Percentiles rank a stretch among this genome's conserved stretches.
phyloP scores from a whole-genome alignment of 2,797 vertebrate genomes.

The Phataginus tetradactyla region DNA sequence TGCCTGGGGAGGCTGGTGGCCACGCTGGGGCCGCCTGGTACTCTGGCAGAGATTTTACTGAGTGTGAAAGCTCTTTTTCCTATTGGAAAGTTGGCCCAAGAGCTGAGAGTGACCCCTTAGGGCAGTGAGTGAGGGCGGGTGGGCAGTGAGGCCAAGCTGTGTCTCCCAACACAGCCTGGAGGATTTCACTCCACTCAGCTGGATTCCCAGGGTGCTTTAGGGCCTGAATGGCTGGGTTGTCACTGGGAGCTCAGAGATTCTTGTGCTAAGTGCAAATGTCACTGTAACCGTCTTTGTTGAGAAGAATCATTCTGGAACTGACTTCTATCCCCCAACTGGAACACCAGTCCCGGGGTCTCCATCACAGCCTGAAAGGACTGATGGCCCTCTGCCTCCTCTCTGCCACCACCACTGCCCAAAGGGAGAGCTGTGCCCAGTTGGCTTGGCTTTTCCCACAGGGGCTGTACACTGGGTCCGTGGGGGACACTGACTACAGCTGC shows the following conservation, averaged over 20 bases:
- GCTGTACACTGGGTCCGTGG: not conserved
- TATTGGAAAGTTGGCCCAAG: not conserved
- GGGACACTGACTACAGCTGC: not conserved
- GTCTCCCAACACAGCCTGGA: not conserved
- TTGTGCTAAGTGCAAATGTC: not conserved
- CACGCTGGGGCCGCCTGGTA: not conserved
- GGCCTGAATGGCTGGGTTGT: not conserved
- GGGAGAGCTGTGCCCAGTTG: not conserved
- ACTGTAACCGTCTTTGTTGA: not conserved
- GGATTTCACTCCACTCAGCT: not conserved
- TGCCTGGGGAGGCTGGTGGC: not conserved
- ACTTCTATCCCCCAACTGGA: not conserved
- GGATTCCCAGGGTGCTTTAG: not conserved
- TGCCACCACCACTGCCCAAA: not conserved
- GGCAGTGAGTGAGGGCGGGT: not conserved
- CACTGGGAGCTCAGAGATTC: not conserved
- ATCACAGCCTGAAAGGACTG: not conserved
- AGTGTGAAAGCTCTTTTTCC: not conserved
- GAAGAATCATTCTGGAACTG: not conserved
- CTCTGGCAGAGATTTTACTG: not conserved
- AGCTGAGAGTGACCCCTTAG: not conserved
- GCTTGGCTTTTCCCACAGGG: not conserved
- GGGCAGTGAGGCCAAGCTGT: not conserved
- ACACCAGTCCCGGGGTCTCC: not conserved
- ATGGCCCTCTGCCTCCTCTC: not conserved